These are phyloP conservation scores for Solenodon paradoxus DNA, from an alignment of 2,113 vertebrate genomes.

Conservation along the genomic window DNA sequence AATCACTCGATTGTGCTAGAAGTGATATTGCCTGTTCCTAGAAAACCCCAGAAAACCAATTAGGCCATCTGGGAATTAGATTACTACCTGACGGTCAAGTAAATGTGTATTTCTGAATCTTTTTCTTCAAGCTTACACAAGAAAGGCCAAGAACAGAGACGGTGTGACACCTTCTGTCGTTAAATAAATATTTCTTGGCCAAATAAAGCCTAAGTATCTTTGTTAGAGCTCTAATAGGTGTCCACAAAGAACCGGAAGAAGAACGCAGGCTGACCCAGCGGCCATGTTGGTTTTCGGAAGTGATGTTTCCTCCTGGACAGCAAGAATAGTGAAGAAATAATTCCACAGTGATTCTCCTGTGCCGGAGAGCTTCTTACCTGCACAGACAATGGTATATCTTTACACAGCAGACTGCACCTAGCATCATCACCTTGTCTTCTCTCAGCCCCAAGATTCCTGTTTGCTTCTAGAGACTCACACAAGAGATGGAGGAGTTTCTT, in stretches of 20 bases:
- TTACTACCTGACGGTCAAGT: background rate
- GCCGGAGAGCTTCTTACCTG: background rate
- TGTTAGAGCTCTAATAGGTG: background rate
- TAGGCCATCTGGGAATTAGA: background rate
- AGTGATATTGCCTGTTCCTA: background rate
- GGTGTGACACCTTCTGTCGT: background rate
- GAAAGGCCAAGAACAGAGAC: background rate
- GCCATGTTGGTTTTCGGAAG: background rate
- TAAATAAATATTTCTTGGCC: background rate
- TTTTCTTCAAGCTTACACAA: background rate
- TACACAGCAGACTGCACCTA: background rate
- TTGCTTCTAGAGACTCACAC: background rate
- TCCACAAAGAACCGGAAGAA: background rate
- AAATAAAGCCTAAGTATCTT: background rate
- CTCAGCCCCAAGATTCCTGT: rapidly evolving
- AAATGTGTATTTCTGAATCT: background rate
- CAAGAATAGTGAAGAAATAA: background rate
- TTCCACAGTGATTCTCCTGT: background rate
- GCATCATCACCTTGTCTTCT: background rate
- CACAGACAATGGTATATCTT: rapidly evolving
- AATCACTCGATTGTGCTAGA: background rate
- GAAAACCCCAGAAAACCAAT: background rate
- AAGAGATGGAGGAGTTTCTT: background rate
- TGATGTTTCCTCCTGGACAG: rapidly evolving
- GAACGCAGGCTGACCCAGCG: background rate